Base-by-base conservation (phyloP, 2,888 invertebrate species). In the Amphipyra berbera region DNA sequence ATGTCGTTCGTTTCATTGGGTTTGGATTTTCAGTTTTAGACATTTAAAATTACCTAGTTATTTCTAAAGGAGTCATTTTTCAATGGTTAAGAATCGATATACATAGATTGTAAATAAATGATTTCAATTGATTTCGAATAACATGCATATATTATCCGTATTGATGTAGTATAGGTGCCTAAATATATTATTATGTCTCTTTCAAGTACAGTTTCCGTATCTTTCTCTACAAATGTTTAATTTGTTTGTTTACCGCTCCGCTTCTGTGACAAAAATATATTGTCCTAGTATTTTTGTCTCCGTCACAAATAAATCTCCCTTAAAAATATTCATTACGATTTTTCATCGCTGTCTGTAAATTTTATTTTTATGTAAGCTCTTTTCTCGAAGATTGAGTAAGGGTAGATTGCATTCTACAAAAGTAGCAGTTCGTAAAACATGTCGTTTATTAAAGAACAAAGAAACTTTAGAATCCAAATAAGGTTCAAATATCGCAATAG, bases 401-500 rank as follows among this genome's bases (percentile, higher is more conserved):
- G 35, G 21, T 59, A 47, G 12, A 53, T 41, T 54, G 41, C n/a
- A 9, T 14, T 10, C 8, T 8, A 42, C 27, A n/a, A 12, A 6
- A 40, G 42, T n/a, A n/a, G n/a, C 9, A 1, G 9, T 47, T 35
- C 15, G 4, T 1, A 38, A 59, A 69, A 62, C 50, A 50, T 35
- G 14, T 44, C 45, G 13, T 46, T 59, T 40, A 67, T 56, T 54
- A 64, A 10, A 48, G 27, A 62, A 60, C 48, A 67, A 58, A 60
- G 45, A 12, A 49, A 48, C 10, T 56, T 45, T 44, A n/a, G 40
- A 13, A 56, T 61, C 50, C 46, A 59, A 68, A 70, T 76, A 57
- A 62, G 56, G 65, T 59, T 61, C 45, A 38, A 73, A 73, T 59
- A 54, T 42, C 50, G 65, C 52, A 68, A 73, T 66, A 61, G 47